Evolutionary conservation across 30 jellyfish, hydroid and myxozoan genomes (phyloP).

Genomic region (Mastigias papua): DNA sequence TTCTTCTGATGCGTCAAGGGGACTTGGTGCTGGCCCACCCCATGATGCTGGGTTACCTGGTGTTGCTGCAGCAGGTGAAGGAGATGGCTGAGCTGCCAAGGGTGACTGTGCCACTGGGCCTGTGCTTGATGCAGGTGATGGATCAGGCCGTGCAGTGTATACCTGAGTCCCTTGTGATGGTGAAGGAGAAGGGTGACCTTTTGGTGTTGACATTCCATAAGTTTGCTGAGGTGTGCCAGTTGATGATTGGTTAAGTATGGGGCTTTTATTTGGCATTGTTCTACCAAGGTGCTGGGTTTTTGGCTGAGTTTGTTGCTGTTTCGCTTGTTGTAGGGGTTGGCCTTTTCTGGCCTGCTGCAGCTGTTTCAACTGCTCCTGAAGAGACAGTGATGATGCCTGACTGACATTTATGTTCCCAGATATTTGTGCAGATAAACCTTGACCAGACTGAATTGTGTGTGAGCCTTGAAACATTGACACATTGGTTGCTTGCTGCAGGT

Average conservation of each 20-base stretch:
- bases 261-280: slow-evolving; percentile 56
- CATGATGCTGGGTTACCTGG: slow-evolving; percentile 78
- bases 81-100: slow-evolving; percentile 68
- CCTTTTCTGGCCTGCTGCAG: slow-evolving; percentile 47
- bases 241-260: slow-evolving; percentile 23
- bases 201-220: slow-evolving; percentile 24
- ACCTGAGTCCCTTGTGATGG: slow-evolving; percentile 61
- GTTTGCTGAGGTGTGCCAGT: slow-evolving; percentile 40
- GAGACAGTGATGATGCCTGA: slow-evolving; percentile 31
- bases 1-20: slow-evolving; percentile 77
- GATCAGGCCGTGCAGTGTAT: slow-evolving; percentile 47
- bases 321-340: slow-evolving; percentile 29
- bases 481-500: slow-evolving; percentile 40
- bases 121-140: slow-evolving; percentile 58
- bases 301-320: slow-evolving; percentile 49
- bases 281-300: slow-evolving; percentile 45
- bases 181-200: slow-evolving; percentile 69
- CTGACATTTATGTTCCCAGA: slow-evolving; percentile 12
- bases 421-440: slow-evolving; percentile 31
- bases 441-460: slow-evolving; percentile 23
- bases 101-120: slow-evolving; percentile 72
- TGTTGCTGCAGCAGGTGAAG: slow-evolving; percentile 75
- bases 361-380: slow-evolving; percentile 52
- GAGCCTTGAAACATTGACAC: slow-evolving; percentile 34
- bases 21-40: slow-evolving; percentile 84